Evolutionary conservation across 2,888 invertebrate species (phyloP), one percentile per base, ranked within the genome.

Genomic region (Pseudococcus viburni): DNA sequence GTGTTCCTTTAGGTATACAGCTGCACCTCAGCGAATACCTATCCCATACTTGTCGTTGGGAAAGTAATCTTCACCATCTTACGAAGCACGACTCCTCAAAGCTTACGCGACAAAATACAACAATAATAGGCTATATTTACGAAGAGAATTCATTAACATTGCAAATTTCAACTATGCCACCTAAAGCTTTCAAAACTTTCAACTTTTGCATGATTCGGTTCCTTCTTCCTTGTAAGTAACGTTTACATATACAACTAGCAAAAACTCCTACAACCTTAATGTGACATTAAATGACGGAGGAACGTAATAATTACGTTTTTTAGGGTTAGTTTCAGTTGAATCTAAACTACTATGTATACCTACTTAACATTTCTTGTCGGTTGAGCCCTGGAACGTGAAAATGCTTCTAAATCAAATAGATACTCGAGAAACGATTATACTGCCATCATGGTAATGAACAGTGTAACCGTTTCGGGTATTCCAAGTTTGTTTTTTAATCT

Each of bases 91-190:
- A 59, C 59, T 59, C 8, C 9, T n/a, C 59, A 59, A 59, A 59
- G 59, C 59, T 59, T 19, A 19, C 7, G 11, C 59, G 19, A 19
- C n/a, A 19, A 19, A 59, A 19, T 59, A 59, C 59, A 8, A 59
- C 19, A 59, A 73, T 73, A 73, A 73, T 39, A 33, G 73, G 73
- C 39, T 73, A 73, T 39, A 39, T 33, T 73, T 73, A 33, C 26
- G 73, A 39, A 15, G 33, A 39, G 33, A 73, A 73, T 73, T 73
- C 73, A 73, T 73, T 73, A 73, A 73, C 73, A 73, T 73, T 73
- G 73, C 73, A 73, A 73, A 73, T 73, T 73, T 73, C 17, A 73
- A 26, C 73, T 17, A 33, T 73, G 33, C 39, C 73, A 73, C 73
- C 73, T 26, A 73, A 26, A 26, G 39, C 39, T 73, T 73, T 26